phyloP scores from a whole-genome alignment of 1,140 invertebrate genomes.

The Melitaea cinxia region DNA sequence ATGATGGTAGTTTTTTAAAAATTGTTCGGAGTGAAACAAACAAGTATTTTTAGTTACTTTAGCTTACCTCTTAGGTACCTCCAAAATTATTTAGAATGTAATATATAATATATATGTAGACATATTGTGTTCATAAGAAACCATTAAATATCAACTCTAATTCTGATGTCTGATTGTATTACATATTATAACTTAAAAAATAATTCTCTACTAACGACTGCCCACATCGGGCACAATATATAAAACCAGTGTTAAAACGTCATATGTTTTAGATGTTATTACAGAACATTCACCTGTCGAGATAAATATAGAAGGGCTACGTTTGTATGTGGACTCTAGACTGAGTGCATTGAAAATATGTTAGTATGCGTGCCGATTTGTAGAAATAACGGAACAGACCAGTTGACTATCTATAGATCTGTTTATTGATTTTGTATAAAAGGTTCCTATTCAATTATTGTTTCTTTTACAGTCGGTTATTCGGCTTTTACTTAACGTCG shows the following conservation, averaged over 20 bases:
- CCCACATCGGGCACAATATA: slow-evolving; percentile 18
- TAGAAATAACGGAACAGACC: slow-evolving; percentile 63
- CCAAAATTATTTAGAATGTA: no score
- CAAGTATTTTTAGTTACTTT: no score
- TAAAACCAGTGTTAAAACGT: slow-evolving; percentile 24
- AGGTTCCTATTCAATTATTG: not conserved
- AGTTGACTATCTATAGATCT: slow-evolving; percentile 46
- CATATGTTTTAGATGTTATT: slow-evolving; percentile 12
- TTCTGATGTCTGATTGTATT: not conserved
- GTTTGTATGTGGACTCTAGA: slow-evolving; percentile 33
- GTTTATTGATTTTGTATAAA: slow-evolving; percentile 32
- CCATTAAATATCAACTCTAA: no score
- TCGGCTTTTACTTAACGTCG: not conserved
- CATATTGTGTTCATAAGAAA: no score
- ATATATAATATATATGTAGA: no score
- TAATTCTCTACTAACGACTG: slow-evolving; percentile 13
- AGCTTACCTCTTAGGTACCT: no score
- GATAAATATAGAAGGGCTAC: slow-evolving; percentile 26
- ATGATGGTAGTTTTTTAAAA: no score
- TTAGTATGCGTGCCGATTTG: slow-evolving; percentile 58
- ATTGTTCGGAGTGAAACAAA: no score
- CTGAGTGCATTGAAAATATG: slow-evolving; percentile 45
- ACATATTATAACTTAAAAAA: not conserved
- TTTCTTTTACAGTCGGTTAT: not conserved
- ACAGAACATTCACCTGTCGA: slow-evolving; percentile 42